phyloP scores from a whole-genome alignment of 2,113 vertebrate genomes.

The Pteruthius melanotis region DNA sequence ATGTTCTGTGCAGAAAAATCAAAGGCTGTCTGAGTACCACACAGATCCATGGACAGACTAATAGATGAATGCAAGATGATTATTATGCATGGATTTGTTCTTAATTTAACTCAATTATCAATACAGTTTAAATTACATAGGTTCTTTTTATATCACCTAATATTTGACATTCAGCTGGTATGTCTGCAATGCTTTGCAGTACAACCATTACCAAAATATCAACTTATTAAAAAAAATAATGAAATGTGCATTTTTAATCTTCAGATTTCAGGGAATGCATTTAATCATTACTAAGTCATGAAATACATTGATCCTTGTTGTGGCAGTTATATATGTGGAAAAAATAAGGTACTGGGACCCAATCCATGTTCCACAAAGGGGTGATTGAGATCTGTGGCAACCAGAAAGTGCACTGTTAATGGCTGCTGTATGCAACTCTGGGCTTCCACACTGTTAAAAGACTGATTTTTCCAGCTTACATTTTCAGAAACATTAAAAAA shows the following conservation, averaged over 20 bases:
- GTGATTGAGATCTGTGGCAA: not conserved
- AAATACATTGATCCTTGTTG: not conserved
- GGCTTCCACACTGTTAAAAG: not conserved
- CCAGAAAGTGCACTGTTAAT: not conserved
- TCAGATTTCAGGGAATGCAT: not conserved
- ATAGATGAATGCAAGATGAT: not conserved
- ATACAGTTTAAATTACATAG: not conserved
- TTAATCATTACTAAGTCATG: not conserved
- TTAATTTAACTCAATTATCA: not conserved
- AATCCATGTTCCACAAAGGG: not conserved
- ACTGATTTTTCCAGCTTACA: not conserved
- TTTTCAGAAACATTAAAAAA: not conserved
- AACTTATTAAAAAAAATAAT: not conserved
- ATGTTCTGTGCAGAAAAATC: constrained; percentile 25
- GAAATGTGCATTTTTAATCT: not conserved
- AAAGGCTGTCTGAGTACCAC: not conserved
- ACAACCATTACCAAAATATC: not conserved
- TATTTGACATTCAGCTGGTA: not conserved
- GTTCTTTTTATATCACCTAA: not conserved
- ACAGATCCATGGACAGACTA: not conserved
- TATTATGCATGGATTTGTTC: not conserved
- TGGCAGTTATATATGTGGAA: not conserved
- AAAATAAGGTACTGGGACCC: not conserved
- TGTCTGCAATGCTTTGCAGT: not conserved
- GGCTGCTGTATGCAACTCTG: not conserved